These are phyloP conservation scores for Caranx melampygus DNA, from an alignment of 2,113 vertebrate species.

Conservation along the genomic window DNA sequence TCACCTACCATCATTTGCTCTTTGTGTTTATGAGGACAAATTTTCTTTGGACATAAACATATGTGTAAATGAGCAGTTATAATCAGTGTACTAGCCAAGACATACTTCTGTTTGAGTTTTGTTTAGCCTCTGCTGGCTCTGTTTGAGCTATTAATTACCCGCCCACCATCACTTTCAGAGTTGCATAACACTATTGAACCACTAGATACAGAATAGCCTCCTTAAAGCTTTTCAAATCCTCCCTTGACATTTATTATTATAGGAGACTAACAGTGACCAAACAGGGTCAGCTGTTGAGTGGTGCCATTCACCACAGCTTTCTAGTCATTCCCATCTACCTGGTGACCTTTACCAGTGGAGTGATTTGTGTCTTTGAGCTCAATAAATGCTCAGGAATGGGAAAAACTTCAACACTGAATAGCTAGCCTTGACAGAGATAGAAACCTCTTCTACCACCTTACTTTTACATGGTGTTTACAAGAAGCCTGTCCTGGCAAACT, in stretches of 20 bases:
- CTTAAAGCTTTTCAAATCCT: neutral
- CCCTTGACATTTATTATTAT: constrained; percentile 23
- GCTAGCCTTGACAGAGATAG: neutral
- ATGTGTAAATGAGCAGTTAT: neutral
- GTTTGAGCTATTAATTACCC: neutral
- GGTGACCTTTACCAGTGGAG: constrained; percentile 11
- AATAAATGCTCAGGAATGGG: neutral
- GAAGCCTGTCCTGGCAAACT: neutral
- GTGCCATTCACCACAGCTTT: neutral
- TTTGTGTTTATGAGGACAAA: neutral
- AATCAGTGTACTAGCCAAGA: neutral
- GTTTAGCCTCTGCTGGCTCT: neutral
- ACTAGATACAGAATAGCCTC: neutral
- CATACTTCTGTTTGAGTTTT: neutral
- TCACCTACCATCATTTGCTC: neutral
- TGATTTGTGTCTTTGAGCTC: neutral
- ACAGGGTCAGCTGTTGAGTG: neutral
- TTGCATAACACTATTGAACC: neutral
- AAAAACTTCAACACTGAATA: constrained; percentile 20
- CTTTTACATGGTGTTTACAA: constrained; percentile 38
- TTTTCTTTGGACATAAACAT: neutral
- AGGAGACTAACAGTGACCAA: neutral
- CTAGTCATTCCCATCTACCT: neutral
- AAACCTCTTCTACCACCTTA: constrained; percentile 6
- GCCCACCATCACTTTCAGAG: neutral